These are phyloP conservation scores for Emmelina monodactyla DNA, from an alignment of 2,888 invertebrate species.

Conservation along the genomic window DNA sequence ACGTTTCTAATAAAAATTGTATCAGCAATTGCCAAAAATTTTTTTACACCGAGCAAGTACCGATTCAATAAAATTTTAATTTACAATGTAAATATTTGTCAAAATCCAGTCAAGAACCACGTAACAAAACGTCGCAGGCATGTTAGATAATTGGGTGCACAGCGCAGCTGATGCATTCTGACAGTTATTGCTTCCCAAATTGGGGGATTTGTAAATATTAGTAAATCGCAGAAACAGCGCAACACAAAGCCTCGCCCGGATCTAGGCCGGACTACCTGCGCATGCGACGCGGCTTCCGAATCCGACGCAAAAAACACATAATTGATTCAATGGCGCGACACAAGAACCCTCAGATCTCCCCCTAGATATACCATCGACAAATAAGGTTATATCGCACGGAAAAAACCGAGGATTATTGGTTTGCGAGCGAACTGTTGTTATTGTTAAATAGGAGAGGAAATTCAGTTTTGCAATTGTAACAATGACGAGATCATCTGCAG, in stretches of 20 bases:
- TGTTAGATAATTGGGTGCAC: slow-evolving; percentile 40
- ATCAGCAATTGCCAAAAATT: no score
- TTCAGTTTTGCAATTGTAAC: slow-evolving; percentile 14
- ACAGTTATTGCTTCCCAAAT: slow-evolving; percentile 56
- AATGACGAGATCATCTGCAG: slow-evolving; percentile 26
- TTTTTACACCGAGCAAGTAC: no score
- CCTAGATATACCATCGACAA: slow-evolving; percentile 53
- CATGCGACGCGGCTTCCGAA: slow-evolving; percentile 67
- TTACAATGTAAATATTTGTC: no score
- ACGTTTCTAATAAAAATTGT: no score
- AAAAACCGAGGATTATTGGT: slow-evolving; percentile 49
- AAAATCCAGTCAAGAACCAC: no score
- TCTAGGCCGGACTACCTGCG: slow-evolving; percentile 61
- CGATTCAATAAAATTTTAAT: no score
- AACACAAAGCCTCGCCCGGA: slow-evolving; percentile 51
- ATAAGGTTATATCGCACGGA: slow-evolving; percentile 53
- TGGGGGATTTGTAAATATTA: slow-evolving; percentile 60
- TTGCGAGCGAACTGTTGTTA: slow-evolving; percentile 25
- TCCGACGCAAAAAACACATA: slow-evolving; percentile 49
- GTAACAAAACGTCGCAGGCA: no score
- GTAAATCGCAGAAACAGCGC: slow-evolving; percentile 36
- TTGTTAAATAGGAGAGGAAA: slow-evolving; percentile 16
- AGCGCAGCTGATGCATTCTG: slow-evolving; percentile 50
- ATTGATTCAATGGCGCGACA: slow-evolving; percentile 50
- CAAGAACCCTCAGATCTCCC: slow-evolving; percentile 50